Base-by-base conservation (phyloP, 2,797 vertebrate species). In the Alosa sapidissima region DNA sequence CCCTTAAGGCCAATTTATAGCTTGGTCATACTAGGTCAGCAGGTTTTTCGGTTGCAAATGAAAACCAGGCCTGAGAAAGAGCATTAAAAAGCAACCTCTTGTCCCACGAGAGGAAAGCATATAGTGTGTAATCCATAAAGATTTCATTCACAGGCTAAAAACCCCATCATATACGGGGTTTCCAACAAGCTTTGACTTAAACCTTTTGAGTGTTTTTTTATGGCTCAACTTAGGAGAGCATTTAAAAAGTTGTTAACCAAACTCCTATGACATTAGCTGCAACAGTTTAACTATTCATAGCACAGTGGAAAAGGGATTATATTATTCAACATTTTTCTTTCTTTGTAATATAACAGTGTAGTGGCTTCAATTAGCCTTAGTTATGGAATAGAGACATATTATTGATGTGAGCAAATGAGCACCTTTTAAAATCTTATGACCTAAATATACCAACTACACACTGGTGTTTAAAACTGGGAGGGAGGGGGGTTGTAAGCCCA, bases 241-340 rank as follows among this genome's bases (percentile, higher is more conserved):
- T 78, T 78, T 51, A 84, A 72, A 72, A 52, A 21, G 72, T 75
- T 65, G 45, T 82, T 62, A 41, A 60, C 54, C 41, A 65, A 81
- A 65, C 51, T 51, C 81, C 45, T 82, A 41, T 11, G 49, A 11
- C 58, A 75, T 84, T 45, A 16, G 75, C 10, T 51, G 16, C 21
- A 78, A 51, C 51, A 84, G 16, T 33, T 52, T 28, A 13, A 49
- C 72, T 78, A 47, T 78, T 78, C 72, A 78, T 78, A 47, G 72
- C 72, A 78, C 9, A 45, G 72, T 47, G 41, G 68, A 36, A 47
- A 19, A 45, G 41, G 60, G 14, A 19, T 45, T 78, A 47, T 78
- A 28, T 65, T 65, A 78, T 78, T 72, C 14, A 41, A 19, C 41
- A 6, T 45, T 47, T 45, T 78, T 7, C 36, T 7, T 78, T 19